A percentile compares a stretch with the other conserved stretches of the same genome.
phyloP scores from a whole-genome alignment of 2,113 vertebrate genomes.

The Mandrillus leucophaeus region DNA sequence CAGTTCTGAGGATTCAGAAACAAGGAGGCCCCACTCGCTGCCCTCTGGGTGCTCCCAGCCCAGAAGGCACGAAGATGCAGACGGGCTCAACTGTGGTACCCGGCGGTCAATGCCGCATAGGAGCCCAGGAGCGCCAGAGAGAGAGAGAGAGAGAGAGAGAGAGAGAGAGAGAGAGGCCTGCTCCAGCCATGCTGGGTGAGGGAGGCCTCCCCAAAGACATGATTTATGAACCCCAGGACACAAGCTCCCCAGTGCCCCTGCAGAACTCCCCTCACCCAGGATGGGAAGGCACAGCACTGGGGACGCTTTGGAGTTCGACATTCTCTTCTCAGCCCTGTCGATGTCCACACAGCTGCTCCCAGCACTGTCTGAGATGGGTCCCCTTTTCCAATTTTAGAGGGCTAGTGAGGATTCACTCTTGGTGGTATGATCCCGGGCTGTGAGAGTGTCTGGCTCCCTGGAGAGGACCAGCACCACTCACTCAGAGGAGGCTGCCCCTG shows the following conservation, averaged over 20 bases:
- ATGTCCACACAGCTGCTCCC: background rate
- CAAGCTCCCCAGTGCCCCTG: background rate
- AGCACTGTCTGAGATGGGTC: rapidly evolving
- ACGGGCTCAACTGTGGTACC: rapidly evolving
- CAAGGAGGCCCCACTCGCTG: background rate
- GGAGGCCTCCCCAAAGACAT: background rate
- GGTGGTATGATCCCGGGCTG: background rate
- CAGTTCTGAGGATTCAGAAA: background rate
- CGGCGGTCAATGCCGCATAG: rapidly evolving
- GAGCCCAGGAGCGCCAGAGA: rapidly evolving
- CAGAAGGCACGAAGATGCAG: rapidly evolving
- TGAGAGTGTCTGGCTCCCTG: background rate
- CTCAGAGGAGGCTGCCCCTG: background rate
- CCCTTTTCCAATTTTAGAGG: background rate
- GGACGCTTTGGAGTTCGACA: background rate
- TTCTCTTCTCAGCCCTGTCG: rapidly evolving
- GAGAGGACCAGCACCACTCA: background rate
- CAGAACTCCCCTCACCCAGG: background rate
- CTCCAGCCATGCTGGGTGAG: rapidly evolving
- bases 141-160: background rate
- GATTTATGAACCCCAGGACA: background rate
- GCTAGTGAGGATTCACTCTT: slow-evolving; percentile 22
- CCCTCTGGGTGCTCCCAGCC: too few relatives aligned
- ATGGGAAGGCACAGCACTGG: rapidly evolving
- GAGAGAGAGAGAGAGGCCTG: background rate